A percentile compares a stretch with the other conserved stretches of the same genome.
phyloP scores from a whole-genome alignment of 1,140 invertebrate species.

The Lordiphosa clarofinis region DNA sequence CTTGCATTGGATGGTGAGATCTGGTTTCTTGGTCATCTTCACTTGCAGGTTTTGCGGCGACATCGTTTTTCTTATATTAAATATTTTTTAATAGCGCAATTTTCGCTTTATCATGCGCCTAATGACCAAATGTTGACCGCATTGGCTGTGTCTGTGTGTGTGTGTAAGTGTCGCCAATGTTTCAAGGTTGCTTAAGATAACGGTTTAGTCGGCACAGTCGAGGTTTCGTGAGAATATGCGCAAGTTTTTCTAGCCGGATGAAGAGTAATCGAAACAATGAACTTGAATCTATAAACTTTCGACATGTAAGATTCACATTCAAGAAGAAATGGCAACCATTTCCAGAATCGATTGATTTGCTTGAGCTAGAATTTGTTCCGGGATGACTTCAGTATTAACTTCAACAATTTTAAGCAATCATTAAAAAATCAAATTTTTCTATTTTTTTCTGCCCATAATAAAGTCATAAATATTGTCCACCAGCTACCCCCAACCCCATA shows the following conservation, averaged over 20 bases:
- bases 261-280: too few species aligned
- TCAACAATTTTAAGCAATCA: too few species aligned
- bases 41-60: constrained; percentile 43
- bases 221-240: constrained; percentile 23
- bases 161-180: constrained; percentile 18
- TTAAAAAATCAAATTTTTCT: too few species aligned
- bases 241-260: too few species aligned
- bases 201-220: constrained; percentile 11
- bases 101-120: constrained; percentile 48
- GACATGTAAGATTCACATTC: too few species aligned
- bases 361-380: too few species aligned
- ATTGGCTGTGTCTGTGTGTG: constrained; percentile 3
- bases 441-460: constrained; percentile 12
- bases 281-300: too few species aligned
- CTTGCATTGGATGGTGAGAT: constrained; percentile 6
- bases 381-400: too few species aligned
- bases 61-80: constrained; percentile 35
- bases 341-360: too few species aligned
- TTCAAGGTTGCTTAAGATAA: constrained; percentile 54
- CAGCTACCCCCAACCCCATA: not conserved
- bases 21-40: constrained; percentile 16
- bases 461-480: constrained; percentile 18
- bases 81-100: constrained; percentile 38
- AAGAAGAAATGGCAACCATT: too few species aligned
- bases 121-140: constrained; percentile 40